phyloP scores from a whole-genome alignment of 2,113 vertebrate species.

The Ovis aries region DNA sequence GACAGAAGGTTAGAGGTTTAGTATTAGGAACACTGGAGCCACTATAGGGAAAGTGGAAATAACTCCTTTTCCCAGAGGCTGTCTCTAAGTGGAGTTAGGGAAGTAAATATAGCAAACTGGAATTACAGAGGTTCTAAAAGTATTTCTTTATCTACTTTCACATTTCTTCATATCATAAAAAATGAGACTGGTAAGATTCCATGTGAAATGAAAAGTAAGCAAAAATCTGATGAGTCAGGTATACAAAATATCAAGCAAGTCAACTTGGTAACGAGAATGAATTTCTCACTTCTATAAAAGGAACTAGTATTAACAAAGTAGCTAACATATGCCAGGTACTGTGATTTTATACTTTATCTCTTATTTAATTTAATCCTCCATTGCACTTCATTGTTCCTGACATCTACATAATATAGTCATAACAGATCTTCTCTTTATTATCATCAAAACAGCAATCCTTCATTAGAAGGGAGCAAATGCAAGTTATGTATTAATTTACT shows the following conservation, averaged over 20 bases:
- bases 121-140: neutral
- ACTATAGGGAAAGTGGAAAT: neutral
- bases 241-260: slow-evolving; percentile 7
- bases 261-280: neutral
- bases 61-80: neutral
- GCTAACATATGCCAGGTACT: slow-evolving; percentile 23
- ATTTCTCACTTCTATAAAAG: slow-evolving; percentile 45
- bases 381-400: slow-evolving; percentile 18
- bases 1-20: neutral
- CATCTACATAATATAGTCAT: slow-evolving; percentile 19
- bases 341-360: slow-evolving; percentile 40
- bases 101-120: neutral
- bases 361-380: slow-evolving; percentile 39
- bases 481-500: slow-evolving; percentile 26
- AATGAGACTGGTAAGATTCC: neutral
- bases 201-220: neutral
- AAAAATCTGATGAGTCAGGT: neutral
- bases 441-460: slow-evolving; percentile 24
- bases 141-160: neutral
- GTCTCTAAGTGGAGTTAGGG: neutral
- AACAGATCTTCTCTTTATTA: slow-evolving; percentile 24
- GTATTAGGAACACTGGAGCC: neutral
- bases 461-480: slow-evolving; percentile 12
- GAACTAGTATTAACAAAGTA: slow-evolving; percentile 20
- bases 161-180: neutral